Conservation (phyloP, 2,888 invertebrate genomes). For the Pterostichus niger region DNA sequence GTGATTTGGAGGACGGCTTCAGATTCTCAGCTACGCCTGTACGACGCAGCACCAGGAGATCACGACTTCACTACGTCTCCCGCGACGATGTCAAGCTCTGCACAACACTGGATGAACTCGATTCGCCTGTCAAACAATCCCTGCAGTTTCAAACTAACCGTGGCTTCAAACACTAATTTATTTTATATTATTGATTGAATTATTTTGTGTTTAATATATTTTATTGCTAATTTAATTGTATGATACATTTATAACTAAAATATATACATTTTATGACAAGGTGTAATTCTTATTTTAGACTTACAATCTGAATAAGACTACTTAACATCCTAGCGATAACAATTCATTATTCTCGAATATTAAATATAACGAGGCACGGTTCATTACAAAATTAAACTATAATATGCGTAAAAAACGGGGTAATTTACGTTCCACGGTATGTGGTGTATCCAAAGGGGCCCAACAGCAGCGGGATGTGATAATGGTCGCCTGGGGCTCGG, state of each 20-base stretch:
- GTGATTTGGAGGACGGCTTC: conserved; percentile 32
- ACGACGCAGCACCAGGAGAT: conserved; percentile 77
- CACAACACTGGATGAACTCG: conserved; percentile 71
- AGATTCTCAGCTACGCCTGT: conserved; percentile 78
- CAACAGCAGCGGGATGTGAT: conserved; percentile 87
- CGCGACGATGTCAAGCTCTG: conserved; percentile 72
- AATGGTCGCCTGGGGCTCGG: conserved; percentile 81
- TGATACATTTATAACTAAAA: conserved; percentile 20
- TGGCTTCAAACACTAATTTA: conserved; percentile 68
- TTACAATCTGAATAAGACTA: neutral
- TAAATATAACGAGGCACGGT: neutral
- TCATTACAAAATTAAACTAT: neutral
- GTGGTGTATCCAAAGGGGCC: conserved; percentile 89
- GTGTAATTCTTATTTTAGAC: neutral
- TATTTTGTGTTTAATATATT: conserved; percentile 22
- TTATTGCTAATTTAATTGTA: conserved; percentile 22
- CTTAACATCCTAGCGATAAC: neutral
- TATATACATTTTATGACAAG: conserved; percentile 9
- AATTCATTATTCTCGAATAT: neutral
- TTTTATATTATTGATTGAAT: conserved; percentile 23
- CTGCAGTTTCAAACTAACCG: conserved; percentile 70
- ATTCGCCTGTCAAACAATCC: conserved; percentile 67
- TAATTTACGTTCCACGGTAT: conserved; percentile 83
- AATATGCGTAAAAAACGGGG: neutral
- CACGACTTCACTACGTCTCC: conserved; percentile 69